Evolutionary conservation across 2,797 vertebrate genomes (phyloP).

Genomic region (Myoxocephalus aenaeus): DNA sequence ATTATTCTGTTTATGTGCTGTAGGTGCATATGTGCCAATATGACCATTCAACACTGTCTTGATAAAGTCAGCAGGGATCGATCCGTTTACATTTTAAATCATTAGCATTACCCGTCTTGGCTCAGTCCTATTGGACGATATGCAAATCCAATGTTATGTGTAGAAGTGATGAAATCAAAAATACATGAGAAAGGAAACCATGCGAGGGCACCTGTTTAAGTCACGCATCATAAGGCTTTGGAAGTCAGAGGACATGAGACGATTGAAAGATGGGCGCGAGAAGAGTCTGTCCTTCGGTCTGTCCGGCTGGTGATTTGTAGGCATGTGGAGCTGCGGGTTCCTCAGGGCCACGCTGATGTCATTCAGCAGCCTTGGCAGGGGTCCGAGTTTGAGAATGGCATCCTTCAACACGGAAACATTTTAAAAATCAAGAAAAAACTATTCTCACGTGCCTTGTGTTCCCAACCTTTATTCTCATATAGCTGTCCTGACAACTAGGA

Average conservation of each 20-base stretch:
- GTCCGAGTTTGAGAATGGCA: slow-evolving; percentile 94
- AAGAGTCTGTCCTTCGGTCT: slow-evolving; percentile 85
- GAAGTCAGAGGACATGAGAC: slow-evolving; percentile 91
- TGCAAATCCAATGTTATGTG: slow-evolving; percentile 19
- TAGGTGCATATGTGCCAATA: slow-evolving; percentile 31
- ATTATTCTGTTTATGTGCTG: slow-evolving; percentile 18
- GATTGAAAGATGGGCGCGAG: slow-evolving; percentile 81
- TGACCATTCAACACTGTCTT: background rate
- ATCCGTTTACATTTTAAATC: slow-evolving; percentile 3
- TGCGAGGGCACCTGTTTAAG: slow-evolving; percentile 89
- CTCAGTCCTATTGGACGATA: slow-evolving; percentile 8
- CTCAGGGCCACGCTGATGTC: slow-evolving; percentile 97
- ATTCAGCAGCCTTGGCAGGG: slow-evolving; percentile 93
- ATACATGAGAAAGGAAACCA: background rate
- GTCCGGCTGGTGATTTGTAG: slow-evolving; percentile 91
- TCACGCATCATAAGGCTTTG: slow-evolving; percentile 97
- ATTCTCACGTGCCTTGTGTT: background rate
- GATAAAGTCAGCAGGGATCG: slow-evolving; percentile 15
- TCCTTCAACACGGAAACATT: slow-evolving; percentile 80
- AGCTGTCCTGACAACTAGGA: background rate
- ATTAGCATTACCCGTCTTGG: background rate
- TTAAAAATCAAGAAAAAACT: background rate
- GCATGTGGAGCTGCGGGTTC: slow-evolving; percentile 96
- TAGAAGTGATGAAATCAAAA: background rate
- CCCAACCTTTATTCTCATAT: background rate